Conservation (phyloP, 2,113 vertebrate genomes). For the Myiopsitta monachus region DNA sequence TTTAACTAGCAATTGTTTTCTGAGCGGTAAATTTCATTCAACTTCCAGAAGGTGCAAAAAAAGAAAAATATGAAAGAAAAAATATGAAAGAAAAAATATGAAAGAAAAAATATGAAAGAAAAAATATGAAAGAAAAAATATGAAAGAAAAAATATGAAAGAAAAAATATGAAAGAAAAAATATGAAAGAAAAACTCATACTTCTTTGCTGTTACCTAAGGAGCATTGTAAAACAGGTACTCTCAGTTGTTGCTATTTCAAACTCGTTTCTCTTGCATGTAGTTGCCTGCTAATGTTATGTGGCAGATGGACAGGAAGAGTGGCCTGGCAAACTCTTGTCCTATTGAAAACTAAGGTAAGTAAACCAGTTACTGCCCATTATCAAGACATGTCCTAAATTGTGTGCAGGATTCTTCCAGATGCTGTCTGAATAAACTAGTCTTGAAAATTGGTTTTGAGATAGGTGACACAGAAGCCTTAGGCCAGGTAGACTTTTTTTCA, state of each 20-base stretch:
- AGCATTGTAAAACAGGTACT: not conserved
- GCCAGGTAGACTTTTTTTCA: not conserved
- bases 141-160: not conserved
- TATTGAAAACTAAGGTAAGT: not conserved
- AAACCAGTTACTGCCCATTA: not conserved
- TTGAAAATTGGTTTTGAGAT: not conserved
- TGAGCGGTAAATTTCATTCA: not conserved
- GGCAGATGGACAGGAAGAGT: not conserved
- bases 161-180: not conserved
- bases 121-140: not conserved
- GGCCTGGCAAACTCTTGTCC: not conserved
- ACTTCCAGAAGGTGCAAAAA: not conserved
- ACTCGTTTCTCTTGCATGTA: not conserved
- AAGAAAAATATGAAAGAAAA: not conserved
- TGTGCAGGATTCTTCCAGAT: not conserved
- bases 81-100: too few relatives aligned
- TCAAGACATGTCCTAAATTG: not conserved
- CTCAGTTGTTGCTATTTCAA: not conserved
- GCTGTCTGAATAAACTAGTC: not conserved
- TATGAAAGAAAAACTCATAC: not conserved
- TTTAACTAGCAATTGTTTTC: not conserved
- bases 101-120: not conserved
- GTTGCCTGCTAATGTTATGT: not conserved
- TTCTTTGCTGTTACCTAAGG: not conserved
- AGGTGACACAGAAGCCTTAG: not conserved